These are phyloP conservation scores for Bombus sylvicola DNA, from an alignment of 1,140 invertebrate genomes.

Conservation along the genomic window DNA sequence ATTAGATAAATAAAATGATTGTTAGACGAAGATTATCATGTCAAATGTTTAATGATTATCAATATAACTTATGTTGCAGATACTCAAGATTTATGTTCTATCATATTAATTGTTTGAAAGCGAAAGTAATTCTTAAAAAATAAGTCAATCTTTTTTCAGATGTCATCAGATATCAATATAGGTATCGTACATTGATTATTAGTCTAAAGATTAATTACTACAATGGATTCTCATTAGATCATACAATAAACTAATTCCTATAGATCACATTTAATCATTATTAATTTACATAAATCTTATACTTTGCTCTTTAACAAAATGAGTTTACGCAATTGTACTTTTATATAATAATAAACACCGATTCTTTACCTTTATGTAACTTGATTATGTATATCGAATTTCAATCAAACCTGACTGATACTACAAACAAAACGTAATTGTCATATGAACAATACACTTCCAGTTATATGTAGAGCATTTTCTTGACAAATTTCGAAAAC, in stretches of 20 bases:
- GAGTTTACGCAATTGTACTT: neutral
- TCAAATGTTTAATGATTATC: neutral
- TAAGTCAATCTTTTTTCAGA: neutral
- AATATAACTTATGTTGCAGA: neutral
- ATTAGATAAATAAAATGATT: neutral
- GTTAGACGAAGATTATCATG: neutral
- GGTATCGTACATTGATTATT: too few species aligned
- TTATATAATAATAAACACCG: neutral
- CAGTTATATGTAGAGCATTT: neutral
- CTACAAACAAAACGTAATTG: neutral
- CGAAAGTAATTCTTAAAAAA: neutral
- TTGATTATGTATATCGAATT: neutral
- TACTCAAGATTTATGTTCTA: neutral
- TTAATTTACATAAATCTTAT: neutral
- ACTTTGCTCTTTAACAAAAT: neutral
- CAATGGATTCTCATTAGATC: neutral
- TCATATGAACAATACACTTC: neutral
- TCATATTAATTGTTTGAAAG: neutral
- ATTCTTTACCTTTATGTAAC: neutral
- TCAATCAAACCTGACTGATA: neutral
- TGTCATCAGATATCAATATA: neutral
- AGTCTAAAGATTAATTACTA: neutral
- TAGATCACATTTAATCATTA: neutral
- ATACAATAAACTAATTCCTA: neutral
- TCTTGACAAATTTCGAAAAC: neutral